Evolutionary conservation across 2,888 invertebrate species (phyloP).

Genomic region (Bellardia bayeri): DNA sequence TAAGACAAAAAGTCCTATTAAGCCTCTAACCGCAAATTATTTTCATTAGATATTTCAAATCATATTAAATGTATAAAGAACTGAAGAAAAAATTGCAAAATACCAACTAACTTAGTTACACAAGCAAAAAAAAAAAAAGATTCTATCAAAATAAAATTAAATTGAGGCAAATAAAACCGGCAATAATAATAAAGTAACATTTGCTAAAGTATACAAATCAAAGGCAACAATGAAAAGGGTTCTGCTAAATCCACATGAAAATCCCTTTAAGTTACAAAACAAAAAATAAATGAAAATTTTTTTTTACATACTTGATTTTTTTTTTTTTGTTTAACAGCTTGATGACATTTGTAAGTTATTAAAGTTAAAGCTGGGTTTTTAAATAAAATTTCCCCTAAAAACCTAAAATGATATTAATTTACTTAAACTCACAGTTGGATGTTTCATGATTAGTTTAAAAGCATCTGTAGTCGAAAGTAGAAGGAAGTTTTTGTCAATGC

Average conservation of each 20-base stretch:
- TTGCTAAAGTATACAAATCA: constrained; percentile 10
- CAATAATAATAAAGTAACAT: constrained; percentile 6
- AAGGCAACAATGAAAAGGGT: not conserved
- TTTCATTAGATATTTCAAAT: constrained; percentile 73
- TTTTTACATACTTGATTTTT: too few species aligned
- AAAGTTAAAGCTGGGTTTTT: not conserved
- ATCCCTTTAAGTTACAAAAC: not conserved
- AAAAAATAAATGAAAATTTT: not conserved
- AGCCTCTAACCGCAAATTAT: constrained; percentile 74
- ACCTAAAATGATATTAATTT: constrained; percentile 57
- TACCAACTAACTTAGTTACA: constrained; percentile 33
- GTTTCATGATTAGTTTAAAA: constrained; percentile 67
- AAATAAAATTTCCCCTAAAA: not conserved
- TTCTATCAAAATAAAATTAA: constrained; percentile 10
- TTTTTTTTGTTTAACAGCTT: too few species aligned
- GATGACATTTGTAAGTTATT: not conserved
- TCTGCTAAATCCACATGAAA: not conserved
- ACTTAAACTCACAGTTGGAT: constrained; percentile 12
- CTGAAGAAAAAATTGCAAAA: constrained; percentile 10
- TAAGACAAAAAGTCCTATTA: constrained; percentile 55
- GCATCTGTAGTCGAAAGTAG: constrained; percentile 45
- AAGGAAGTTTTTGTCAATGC: not conserved
- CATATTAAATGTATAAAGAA: constrained; percentile 58
- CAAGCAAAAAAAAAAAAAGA: not conserved
- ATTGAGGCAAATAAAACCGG: constrained; percentile 17